Conservation (phyloP, 2,797 vertebrate genomes). For the Pantherophis alleghaniensis region DNA sequence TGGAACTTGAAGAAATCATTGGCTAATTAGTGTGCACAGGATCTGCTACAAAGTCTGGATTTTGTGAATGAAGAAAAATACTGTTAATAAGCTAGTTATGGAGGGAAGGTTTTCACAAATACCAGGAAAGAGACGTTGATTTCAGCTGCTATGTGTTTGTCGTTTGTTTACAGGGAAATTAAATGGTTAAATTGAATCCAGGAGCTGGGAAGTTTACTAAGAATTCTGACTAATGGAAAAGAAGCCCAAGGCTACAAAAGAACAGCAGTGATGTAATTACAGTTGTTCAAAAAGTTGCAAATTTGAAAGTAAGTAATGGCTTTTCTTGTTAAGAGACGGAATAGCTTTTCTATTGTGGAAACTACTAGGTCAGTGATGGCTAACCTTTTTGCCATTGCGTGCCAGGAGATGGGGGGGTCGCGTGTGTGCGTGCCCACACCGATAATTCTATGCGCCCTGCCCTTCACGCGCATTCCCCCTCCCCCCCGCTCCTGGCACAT, state of each 20-base stretch:
- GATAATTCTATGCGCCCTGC: too few species aligned
- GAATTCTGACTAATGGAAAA: background rate
- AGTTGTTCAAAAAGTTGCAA: background rate
- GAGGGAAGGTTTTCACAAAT: background rate
- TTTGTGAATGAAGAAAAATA: background rate
- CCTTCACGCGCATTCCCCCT: too few species aligned
- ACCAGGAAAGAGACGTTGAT: background rate
- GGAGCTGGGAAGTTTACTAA: background rate
- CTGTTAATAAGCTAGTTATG: background rate
- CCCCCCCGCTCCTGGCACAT: too few species aligned
- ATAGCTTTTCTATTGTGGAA: background rate
- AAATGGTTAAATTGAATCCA: background rate
- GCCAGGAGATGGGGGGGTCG: too few species aligned
- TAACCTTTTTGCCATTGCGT: too few species aligned
- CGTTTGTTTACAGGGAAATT: background rate
- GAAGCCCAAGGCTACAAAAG: background rate
- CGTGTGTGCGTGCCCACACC: too few species aligned
- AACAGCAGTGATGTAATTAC: background rate
- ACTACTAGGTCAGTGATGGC: background rate
- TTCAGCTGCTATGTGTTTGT: background rate
- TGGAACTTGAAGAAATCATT: background rate
- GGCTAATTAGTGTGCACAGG: background rate
- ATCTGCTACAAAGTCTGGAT: background rate
- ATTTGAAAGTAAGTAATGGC: background rate
- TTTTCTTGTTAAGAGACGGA: background rate